Evolutionary conservation across 2,113 vertebrate genomes (phyloP).

Genomic region (Brachyhypopomus gauderio): DNA sequence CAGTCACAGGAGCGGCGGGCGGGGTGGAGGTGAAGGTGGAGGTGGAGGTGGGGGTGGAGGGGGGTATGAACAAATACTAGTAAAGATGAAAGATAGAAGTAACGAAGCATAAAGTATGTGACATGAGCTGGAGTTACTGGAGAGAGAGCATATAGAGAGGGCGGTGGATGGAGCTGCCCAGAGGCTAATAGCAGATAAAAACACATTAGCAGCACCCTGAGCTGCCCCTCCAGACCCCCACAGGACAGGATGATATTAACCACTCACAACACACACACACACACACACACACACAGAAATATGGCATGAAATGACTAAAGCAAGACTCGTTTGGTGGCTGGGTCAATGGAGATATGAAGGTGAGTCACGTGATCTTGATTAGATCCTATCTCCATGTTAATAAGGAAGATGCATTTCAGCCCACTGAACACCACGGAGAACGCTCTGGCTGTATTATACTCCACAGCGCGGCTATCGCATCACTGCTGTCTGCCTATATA

Average conservation of each 20-base stretch:
- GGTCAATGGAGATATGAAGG: constrained; percentile 62
- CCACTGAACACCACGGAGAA: not conserved
- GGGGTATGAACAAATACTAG: not conserved
- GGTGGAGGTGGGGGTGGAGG: not conserved
- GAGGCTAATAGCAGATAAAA: constrained; percentile 58
- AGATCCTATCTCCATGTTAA: not conserved
- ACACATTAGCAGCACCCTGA: constrained; percentile 60
- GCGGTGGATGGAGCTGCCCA: constrained; percentile 42
- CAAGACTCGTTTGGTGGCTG: constrained; percentile 40
- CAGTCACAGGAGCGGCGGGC: not conserved
- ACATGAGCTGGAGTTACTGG: constrained; percentile 21
- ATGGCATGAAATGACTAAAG: constrained; percentile 56
- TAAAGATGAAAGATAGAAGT: constrained; percentile 1
- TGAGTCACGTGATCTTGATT: constrained; percentile 33
- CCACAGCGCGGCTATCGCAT: not conserved
- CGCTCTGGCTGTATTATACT: not conserved
- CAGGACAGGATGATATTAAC: constrained; percentile 63
- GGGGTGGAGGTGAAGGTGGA: not conserved
- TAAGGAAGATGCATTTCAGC: not conserved
- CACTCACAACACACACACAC: constrained; percentile 66
- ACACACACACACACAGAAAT: constrained; percentile 35
- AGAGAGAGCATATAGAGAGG: constrained; percentile 6
- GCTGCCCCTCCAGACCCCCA: constrained; percentile 47
- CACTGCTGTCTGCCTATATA: too few relatives aligned
- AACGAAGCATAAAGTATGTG: constrained; percentile 4